A percentile compares a stretch with the other conserved stretches of the same genome.
Conservation (phyloP, 2,888 invertebrate genomes). For the Leucoma salicis region DNA sequence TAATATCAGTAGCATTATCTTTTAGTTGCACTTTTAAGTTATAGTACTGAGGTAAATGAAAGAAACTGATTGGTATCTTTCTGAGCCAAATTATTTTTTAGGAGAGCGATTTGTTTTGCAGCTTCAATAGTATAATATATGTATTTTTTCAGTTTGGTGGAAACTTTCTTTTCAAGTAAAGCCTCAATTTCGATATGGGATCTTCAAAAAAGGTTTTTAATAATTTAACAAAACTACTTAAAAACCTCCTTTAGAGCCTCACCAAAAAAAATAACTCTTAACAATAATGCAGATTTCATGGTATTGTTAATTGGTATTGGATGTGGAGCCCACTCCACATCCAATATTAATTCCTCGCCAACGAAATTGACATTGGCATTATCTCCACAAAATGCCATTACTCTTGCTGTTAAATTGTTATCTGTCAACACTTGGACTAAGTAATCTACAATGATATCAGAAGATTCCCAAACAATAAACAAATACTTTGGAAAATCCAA, state of each 20-base stretch:
- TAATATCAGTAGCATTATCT: constrained; percentile 34
- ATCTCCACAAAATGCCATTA: constrained; percentile 34
- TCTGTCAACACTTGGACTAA: constrained; percentile 33
- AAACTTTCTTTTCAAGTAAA: no score
- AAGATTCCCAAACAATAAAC: no score
- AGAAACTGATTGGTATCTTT: constrained; percentile 34
- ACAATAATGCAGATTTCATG: no score
- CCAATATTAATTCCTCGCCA: constrained; percentile 27
- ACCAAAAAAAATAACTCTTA: no score
- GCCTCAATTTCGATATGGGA: no score
- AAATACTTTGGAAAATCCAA: no score
- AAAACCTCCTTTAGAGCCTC: no score
- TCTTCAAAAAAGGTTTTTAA: no score
- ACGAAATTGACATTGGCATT: constrained; percentile 32
- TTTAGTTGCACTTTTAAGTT: constrained; percentile 8
- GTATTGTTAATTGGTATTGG: no score
- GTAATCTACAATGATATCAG: constrained; percentile 32
- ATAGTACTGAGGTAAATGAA: constrained; percentile 30
- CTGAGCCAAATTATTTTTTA: constrained; percentile 27
- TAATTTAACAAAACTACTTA: no score
- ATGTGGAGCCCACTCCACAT: no score
- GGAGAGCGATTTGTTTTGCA: constrained; percentile 26
- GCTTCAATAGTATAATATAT: constrained; percentile 11
- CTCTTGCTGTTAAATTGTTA: constrained; percentile 35
- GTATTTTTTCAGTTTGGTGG: no score